These are phyloP conservation scores for Euphonia xanthogaster DNA, from an alignment of 2,797 vertebrate genomes.

Conservation along the genomic window DNA sequence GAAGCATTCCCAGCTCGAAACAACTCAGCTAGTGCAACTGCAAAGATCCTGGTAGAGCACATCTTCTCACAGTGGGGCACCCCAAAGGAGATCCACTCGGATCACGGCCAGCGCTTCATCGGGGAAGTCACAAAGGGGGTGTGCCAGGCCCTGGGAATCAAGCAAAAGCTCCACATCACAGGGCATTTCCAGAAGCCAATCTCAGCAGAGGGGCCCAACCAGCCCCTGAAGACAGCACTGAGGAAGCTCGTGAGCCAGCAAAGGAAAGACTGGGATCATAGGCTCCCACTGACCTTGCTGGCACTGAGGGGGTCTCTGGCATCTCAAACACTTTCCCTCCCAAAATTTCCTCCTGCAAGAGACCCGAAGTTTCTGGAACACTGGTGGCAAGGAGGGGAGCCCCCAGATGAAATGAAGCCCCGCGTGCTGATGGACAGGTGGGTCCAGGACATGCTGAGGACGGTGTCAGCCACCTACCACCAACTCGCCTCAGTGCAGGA, in stretches of 20 bases:
- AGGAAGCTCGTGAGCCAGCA: constrained; percentile 30
- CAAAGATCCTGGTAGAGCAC: constrained; percentile 47
- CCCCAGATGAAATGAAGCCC: constrained; percentile 22
- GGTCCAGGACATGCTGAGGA: constrained; percentile 45
- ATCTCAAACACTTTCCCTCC: neutral
- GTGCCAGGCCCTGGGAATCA: constrained; percentile 57
- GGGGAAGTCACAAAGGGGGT: constrained; percentile 42
- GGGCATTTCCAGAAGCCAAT: constrained; percentile 27
- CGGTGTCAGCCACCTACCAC: neutral
- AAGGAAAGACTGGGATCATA: constrained; percentile 57
- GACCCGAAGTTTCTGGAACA: neutral
- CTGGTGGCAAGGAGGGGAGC: constrained; percentile 55
- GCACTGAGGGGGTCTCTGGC: neutral
- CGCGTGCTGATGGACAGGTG: constrained; percentile 47
- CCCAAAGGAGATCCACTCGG: constrained; percentile 44
- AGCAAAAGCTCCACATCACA: constrained; percentile 49
- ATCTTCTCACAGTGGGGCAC: constrained; percentile 37
- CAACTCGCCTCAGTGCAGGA: neutral
- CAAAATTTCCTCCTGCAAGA: neutral
- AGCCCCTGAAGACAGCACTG: neutral
- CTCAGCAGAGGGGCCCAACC: neutral
- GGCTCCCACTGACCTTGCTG: constrained; percentile 44
- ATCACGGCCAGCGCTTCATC: neutral
- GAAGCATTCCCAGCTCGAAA: constrained; percentile 29
- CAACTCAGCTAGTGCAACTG: neutral